phyloP scores from a whole-genome alignment of 2,888 invertebrate genomes.

The Volucella inflata region DNA sequence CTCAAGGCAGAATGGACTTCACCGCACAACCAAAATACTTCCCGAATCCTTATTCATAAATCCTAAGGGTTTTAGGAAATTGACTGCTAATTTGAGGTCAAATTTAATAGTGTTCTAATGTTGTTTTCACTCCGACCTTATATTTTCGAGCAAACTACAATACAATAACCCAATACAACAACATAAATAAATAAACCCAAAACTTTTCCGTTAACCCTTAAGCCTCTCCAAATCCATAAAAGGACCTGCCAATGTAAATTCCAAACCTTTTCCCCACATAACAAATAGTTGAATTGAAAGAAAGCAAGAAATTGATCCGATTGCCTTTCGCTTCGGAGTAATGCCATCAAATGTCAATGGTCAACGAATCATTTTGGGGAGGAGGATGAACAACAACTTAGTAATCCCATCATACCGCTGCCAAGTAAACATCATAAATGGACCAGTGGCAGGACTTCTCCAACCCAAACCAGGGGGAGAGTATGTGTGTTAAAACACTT shows the following conservation, averaged over 20 bases:
- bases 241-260: background rate
- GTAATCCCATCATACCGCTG: conserved; percentile 50
- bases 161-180: background rate
- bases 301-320: conserved; percentile 34
- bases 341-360: conserved; percentile 54
- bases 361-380: conserved; percentile 46
- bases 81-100: background rate
- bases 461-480: background rate
- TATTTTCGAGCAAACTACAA: no score
- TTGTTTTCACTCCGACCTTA: no score
- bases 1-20: no score
- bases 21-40: no score
- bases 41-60: no score
- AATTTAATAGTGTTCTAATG: no score
- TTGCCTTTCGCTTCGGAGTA: conserved; percentile 35
- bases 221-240: background rate
- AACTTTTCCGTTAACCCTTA: conserved; percentile 1
- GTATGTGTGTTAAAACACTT: conserved; percentile 55
- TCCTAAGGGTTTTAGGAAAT: background rate
- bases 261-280: conserved; percentile 4
- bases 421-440: conserved; percentile 40
- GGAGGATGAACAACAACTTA: conserved; percentile 31
- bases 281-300: conserved; percentile 29
- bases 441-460: conserved; percentile 37
- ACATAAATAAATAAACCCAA: background rate